Evolutionary conservation across 1,140 invertebrate species (phyloP), one percentile per base, ranked within the genome.

Genomic region (Leucophenga varia): DNA sequence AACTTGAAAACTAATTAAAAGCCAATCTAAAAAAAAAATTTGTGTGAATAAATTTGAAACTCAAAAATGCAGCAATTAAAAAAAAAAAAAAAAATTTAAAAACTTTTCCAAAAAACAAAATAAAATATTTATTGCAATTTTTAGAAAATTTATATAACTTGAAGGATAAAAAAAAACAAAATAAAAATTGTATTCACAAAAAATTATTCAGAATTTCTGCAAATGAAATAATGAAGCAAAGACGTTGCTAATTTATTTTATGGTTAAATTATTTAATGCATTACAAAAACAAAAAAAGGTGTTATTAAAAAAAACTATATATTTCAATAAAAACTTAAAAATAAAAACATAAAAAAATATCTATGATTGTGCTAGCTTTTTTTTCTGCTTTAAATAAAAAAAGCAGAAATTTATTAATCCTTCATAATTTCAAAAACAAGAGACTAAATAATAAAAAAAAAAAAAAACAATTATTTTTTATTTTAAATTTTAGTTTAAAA

Each of bases 251-350:
- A 67, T 68, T 67, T 67, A 64, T 67, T 50, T 72, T 69, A 72
- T 72, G 68, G 64, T 72, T 72, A 68, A 56, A 72, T 72, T 69
- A 72, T 72, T 68, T 65, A 61, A 65, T 61, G 54, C 57, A 67
- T 65, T 58, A 48, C 52, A 47, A 46, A 42, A 35, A 49, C 36
- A 49, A 40, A 44, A 16, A 41, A 40, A 25, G 40, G 25, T 25
- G 32, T 40, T 53, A 59, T 51, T 52, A 57, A 54, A 50, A 52
- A 51, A 44, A 42, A 57, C 54, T 53, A 59, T 46, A 46, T 28
- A 28, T 5, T 28, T 19, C 34, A 38, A 32, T 36, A 20, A n/a
- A n/a, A n/a, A n/a, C n/a, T 45, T 46, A 47, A 43, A 48, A 38
- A 3, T 21, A 34, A 32, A 36, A n/a, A n/a, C 19, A 31, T n/a